Evolutionary conservation across 2,888 invertebrate species (phyloP), one percentile per base, ranked within the genome.

Genomic region (Loripinus fragilis): DNA sequence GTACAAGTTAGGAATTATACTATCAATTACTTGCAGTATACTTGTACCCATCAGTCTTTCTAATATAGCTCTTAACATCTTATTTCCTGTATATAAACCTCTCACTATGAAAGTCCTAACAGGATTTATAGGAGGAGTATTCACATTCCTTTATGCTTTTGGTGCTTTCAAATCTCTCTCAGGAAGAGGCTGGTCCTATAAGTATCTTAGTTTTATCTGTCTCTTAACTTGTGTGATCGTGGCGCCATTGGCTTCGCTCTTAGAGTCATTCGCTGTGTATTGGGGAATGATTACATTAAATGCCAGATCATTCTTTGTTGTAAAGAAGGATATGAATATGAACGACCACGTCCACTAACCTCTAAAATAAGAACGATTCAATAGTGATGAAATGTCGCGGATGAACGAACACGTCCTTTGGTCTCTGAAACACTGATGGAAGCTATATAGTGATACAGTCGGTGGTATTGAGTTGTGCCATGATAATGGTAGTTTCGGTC

Each of bases 81-180:
- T 80, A 28, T 75, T 64, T 52, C 80, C 78, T n/a, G 50, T 78
- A 7, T 45, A 71, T 7, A 80, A 70, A 45, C 80, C 75, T 33
- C 5, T 74, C 1, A 2, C 70, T 3, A 71, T 75, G 30, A 71
- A 78, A 41, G 45, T 75, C 12, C 33, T 83, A 20, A 74, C 66
- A 45, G 78, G 80, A 8, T 75, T 80, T 45, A 65, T 83, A 20
- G 78, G 83, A 35, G 83, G 83, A 15, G 75, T 78, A 1, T 77
- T 83, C 41, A 64, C 73, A 3, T 83, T 78, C 67, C 38, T 83
- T n/a, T 83, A 76, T 48, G 35, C 75, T 28, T 83, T 78, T 64
- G 83, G 83, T 30, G 72, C 78, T 7, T 75, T 74, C 17, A 67
- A 73, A 20, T 80, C 83, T n/a, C 76, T 78, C 45, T 52, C 70